Conservation (phyloP, 35 echinoderm and acorn worm genomes). For the Ophioderma brevispina region DNA sequence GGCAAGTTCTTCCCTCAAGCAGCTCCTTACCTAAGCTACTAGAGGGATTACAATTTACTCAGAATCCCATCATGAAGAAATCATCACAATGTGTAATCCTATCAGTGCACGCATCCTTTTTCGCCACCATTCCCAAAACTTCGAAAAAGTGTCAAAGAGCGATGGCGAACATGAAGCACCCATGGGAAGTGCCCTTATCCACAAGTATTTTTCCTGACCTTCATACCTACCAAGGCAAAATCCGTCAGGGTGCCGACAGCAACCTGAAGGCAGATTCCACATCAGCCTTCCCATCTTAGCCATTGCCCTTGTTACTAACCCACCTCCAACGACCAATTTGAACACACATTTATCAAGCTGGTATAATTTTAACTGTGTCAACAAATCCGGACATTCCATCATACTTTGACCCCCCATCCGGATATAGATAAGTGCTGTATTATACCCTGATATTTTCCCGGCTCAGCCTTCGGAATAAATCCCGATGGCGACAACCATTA, state of each 20-base stretch:
- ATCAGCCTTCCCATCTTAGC: conserved; percentile 29
- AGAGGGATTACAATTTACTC: no score
- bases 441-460: conserved; percentile 21
- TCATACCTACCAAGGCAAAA: conserved; percentile 5
- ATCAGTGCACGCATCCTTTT: background rate
- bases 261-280: conserved; percentile 27
- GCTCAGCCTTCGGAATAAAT: conserved; percentile 32
- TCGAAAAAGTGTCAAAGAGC: conserved; percentile 13
- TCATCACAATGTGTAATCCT: background rate
- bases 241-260: conserved; percentile 5
- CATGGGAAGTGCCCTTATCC: background rate
- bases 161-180: conserved; percentile 24
- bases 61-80: no score
- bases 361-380: background rate
- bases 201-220: background rate
- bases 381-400: conserved; percentile 20
- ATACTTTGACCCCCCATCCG: conserved; percentile 28
- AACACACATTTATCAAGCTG: background rate
- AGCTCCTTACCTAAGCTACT: no score
- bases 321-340: background rate
- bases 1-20: no score
- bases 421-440: conserved; percentile 58
- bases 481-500: conserved; percentile 31
- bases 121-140: background rate
- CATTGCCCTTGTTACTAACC: background rate